Evolutionary conservation across 2,113 vertebrate genomes (phyloP).

Genomic region (Myiopsitta monachus): DNA sequence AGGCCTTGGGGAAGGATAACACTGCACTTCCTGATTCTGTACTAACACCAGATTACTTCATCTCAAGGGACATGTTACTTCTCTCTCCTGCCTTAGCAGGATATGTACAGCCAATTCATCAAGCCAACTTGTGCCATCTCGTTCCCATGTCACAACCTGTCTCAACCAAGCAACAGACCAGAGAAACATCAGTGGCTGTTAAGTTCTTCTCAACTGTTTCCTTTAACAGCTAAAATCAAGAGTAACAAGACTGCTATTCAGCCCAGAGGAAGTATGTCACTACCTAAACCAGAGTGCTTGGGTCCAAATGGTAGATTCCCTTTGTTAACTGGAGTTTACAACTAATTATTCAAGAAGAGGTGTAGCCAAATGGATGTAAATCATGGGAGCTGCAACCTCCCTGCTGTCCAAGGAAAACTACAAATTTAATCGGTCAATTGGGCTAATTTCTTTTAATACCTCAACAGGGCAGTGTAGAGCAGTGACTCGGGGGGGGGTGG

Average conservation of each 20-base stretch:
- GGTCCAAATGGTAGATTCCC: neutral
- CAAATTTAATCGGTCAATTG: conserved; percentile 46
- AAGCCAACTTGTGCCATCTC: neutral
- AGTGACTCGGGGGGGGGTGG: conserved; percentile 15
- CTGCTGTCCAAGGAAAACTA: conserved; percentile 78
- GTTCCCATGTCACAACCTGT: neutral
- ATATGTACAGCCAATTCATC: neutral
- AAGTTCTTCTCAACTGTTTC: neutral
- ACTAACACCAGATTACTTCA: neutral
- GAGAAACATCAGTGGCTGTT: neutral
- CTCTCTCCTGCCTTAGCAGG: neutral
- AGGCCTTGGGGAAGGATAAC: neutral
- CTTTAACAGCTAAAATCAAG: neutral
- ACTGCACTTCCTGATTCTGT: neutral
- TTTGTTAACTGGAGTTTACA: neutral
- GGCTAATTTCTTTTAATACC: conserved; percentile 80
- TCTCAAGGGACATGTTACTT: neutral
- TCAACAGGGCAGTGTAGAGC: conserved; percentile 83
- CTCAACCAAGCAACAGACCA: neutral
- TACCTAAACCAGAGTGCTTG: neutral
- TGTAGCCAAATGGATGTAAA: neutral
- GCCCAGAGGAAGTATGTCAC: neutral
- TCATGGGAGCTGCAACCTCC: neutral
- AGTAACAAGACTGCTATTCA: neutral
- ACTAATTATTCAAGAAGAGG: neutral